Evolutionary conservation across 2,797 vertebrate genomes (phyloP).

Genomic region (Basileuterus tristriatus): DNA sequence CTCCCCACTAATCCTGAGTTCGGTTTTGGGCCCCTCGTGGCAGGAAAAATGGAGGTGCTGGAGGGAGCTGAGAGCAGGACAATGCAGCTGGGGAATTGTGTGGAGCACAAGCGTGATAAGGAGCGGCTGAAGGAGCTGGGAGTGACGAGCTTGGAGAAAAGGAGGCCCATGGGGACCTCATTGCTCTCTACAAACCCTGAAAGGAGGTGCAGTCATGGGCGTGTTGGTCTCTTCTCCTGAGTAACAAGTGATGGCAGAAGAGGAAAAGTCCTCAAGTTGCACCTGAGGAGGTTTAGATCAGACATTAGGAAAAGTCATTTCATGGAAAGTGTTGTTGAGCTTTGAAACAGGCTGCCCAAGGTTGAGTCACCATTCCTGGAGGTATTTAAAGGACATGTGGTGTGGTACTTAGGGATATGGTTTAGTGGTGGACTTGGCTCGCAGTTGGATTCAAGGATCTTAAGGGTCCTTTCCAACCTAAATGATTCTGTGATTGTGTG

Average conservation of each 20-base stretch:
- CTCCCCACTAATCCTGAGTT: not conserved
- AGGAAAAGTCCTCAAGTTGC: not conserved
- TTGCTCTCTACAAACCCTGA: not conserved
- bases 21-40: not conserved
- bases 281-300: not conserved
- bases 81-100: not conserved
- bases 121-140: not conserved
- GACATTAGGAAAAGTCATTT: not conserved
- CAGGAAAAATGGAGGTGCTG: not conserved
- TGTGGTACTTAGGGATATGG: not conserved
- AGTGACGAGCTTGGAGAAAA: not conserved
- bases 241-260: not conserved
- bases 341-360: not conserved
- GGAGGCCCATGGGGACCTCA: not conserved
- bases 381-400: not conserved
- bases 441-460: not conserved
- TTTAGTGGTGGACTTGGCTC: not conserved
- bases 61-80: accelerated
- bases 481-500: not conserved
- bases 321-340: accelerated
- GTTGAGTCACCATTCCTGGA: not conserved
- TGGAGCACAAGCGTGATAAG: not conserved
- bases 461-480: not conserved
- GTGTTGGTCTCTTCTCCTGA: not conserved
- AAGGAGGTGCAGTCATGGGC: not conserved